Percentiles rank a stretch among this genome's conserved stretches.
Conservation (phyloP, 1,140 invertebrate genomes). For the Macrosteles quadrilineatus region DNA sequence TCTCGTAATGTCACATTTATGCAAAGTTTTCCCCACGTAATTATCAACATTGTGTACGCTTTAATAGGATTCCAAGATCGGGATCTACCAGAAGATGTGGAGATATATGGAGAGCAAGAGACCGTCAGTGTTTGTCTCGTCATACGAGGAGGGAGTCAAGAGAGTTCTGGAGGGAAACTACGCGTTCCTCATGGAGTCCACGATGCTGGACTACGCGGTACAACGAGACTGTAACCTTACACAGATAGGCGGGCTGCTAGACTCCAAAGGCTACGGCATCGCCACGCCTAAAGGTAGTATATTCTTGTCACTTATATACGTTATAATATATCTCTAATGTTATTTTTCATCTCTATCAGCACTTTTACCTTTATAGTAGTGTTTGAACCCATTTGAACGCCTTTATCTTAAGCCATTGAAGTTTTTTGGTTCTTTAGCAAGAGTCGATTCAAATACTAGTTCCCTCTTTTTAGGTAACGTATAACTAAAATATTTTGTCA, state of each 20-base stretch:
- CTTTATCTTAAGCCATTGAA: too few relatives aligned
- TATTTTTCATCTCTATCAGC: too few relatives aligned
- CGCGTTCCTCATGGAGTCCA: slow-evolving; percentile 98
- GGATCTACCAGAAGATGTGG: slow-evolving; percentile 98
- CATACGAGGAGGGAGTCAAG: slow-evolving; percentile 86
- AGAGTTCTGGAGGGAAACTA: slow-evolving; percentile 88
- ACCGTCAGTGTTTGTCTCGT: slow-evolving; percentile 81
- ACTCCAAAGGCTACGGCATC: slow-evolving; percentile 91
- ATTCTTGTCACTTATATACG: background rate
- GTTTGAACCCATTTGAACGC: too few relatives aligned
- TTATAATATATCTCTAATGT: background rate
- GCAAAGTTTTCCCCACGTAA: too few relatives aligned
- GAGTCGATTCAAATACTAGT: too few relatives aligned
- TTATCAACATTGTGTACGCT: too few relatives aligned
- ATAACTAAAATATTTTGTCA: too few relatives aligned
- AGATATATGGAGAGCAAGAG: slow-evolving; percentile 85
- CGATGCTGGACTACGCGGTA: slow-evolving; percentile 94
- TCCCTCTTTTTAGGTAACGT: too few relatives aligned
- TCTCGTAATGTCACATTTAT: too few relatives aligned
- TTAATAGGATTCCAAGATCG: slow-evolving; percentile 89
- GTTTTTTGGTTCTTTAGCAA: too few relatives aligned
- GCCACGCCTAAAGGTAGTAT: slow-evolving; percentile 78
- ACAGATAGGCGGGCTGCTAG: slow-evolving; percentile 93
- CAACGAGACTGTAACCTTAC: slow-evolving; percentile 97
- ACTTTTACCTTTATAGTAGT: too few relatives aligned